Conservation (phyloP, 2,888 invertebrate species). For the Tipula helvola region DNA sequence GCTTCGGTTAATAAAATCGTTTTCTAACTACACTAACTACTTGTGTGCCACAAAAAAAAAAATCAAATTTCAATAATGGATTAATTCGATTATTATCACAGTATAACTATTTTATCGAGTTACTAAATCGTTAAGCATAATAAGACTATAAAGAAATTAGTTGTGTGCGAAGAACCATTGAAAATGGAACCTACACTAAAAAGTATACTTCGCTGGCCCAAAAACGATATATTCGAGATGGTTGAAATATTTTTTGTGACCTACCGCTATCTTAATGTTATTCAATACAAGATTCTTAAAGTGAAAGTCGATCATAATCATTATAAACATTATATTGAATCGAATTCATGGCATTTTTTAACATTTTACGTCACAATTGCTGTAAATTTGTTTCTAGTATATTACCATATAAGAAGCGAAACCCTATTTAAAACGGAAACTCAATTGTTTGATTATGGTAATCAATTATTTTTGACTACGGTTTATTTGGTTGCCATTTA, state of each 20-base stretch:
- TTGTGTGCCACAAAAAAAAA: no score
- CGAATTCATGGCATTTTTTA: background rate
- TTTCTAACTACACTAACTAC: no score
- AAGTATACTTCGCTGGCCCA: background rate
- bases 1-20: no score
- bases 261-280: background rate
- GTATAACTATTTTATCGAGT: no score
- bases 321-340: background rate
- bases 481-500: background rate
- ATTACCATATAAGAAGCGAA: background rate
- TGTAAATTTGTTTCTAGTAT: background rate
- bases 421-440: background rate
- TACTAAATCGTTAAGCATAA: no score
- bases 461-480: background rate
- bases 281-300: background rate
- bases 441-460: background rate
- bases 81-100: no score
- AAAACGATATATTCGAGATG: background rate
- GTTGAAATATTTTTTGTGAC: background rate
- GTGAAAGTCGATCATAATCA: background rate
- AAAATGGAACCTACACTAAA: background rate
- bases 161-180: no score
- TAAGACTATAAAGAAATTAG: no score
- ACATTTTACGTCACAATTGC: background rate
- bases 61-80: no score